Evolutionary conservation across 2,113 vertebrate genomes (phyloP), one percentile per base, ranked within the genome.

Genomic region (Paraplagusia blochii): DNA sequence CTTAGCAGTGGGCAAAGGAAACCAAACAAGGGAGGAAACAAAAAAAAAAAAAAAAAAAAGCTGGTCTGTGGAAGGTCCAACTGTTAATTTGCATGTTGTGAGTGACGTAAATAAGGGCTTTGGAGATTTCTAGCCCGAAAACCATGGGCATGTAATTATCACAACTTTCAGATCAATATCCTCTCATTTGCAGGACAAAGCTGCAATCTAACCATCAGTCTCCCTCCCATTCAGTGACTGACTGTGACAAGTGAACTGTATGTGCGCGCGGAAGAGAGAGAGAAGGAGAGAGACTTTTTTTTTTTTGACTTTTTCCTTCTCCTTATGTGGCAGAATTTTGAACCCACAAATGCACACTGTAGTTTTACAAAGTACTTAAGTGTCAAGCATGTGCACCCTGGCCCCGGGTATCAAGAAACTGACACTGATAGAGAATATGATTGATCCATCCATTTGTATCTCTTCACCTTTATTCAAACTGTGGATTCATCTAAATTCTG

Each of bases 401-500:
- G 68, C 79, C 74, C 53, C 50, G 60, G 35, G 65, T 69, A 81
- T 83, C 77, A 75, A 80, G 70, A 79, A 75, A 72, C 52, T 60
- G 76, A 79, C 40, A 57, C 60, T 62, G 77, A 84, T 79, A 59
- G 70, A 70, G 58, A 73, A 80, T 78, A 53, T 67, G 77, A 83
- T 85, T 86, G 64, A 85, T 84, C 68, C 70, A 64, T 68, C 69
- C 61, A 79, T 73, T 82, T 64, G 22, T 67, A 81, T 80, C 61
- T 48, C 58, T 66, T 82, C 77, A 73, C 74, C 69, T 78, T 85
- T 84, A 76, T 84, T 85, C 76, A 80, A 83, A 83, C 77, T 87
- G 78, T 88, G 67, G 85, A 88, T 89, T 89, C 78, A 79, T 88
- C 87, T 85, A 86, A 87, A 86, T 79, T 85, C 80, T 85, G 76